Evolutionary conservation across 2,888 invertebrate genomes (phyloP).

Genomic region (Andrena bucephala): DNA sequence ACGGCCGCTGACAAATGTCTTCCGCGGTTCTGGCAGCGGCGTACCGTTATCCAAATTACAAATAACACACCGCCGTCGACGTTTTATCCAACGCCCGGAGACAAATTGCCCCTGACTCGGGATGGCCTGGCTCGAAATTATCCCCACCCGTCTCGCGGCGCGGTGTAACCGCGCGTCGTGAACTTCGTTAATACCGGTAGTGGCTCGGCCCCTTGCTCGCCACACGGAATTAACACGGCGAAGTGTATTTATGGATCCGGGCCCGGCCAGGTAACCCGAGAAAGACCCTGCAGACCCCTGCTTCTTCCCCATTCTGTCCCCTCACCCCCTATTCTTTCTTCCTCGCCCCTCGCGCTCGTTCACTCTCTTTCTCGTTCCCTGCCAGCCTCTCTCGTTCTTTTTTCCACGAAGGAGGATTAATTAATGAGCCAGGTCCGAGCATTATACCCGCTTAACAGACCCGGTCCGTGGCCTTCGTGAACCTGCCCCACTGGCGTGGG

Average conservation of each 20-base stretch:
- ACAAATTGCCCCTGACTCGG: slow-evolving; percentile 72
- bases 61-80: slow-evolving; percentile 75
- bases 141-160: slow-evolving; percentile 54
- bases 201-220: slow-evolving; percentile 78
- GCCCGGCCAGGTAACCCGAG: slow-evolving; percentile 77
- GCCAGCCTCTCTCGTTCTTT: slow-evolving; percentile 41
- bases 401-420: slow-evolving; percentile 75
- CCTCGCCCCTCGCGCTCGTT: slow-evolving; percentile 5
- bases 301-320: slow-evolving; percentile 49
- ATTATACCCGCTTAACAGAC: slow-evolving; percentile 74
- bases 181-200: slow-evolving; percentile 83
- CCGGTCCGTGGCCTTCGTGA: slow-evolving; percentile 52
- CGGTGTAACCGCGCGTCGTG: slow-evolving; percentile 72
- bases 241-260: slow-evolving; percentile 81
- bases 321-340: slow-evolving; percentile 10
- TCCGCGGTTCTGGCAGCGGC: slow-evolving; percentile 73
- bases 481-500: slow-evolving; percentile 71
- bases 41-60: slow-evolving; percentile 77
- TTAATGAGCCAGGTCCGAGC: slow-evolving; percentile 78
- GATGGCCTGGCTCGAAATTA: slow-evolving; percentile 71
- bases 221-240: slow-evolving; percentile 82
- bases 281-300: slow-evolving; percentile 64
- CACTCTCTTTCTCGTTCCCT: slow-evolving; percentile 19
- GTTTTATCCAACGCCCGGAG: slow-evolving; percentile 74
- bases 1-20: slow-evolving; percentile 71